These are phyloP conservation scores for Druon quercuslanigerum DNA, from an alignment of 1,140 invertebrate genomes.

Conservation along the genomic window DNA sequence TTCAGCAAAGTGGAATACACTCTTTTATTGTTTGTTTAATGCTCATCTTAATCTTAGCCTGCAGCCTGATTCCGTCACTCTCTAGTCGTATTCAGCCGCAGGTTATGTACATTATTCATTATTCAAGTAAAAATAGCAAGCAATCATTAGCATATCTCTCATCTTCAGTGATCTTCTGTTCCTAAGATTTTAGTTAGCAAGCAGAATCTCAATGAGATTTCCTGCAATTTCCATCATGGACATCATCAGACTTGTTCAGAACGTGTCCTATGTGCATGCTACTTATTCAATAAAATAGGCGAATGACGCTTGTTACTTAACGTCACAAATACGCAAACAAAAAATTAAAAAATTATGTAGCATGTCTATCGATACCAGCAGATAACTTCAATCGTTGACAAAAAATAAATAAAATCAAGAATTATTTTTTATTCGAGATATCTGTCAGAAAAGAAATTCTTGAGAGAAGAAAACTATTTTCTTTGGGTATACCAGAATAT, in stretches of 20 bases:
- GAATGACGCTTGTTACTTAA: neutral
- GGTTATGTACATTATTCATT: neutral
- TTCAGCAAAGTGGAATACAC: constrained; percentile 11
- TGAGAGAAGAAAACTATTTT: too few relatives aligned
- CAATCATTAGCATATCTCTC: constrained; percentile 22
- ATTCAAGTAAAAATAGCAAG: neutral
- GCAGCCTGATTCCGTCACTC: neutral
- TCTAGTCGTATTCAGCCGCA: neutral
- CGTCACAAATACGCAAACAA: too few relatives aligned
- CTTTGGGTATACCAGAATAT: too few relatives aligned
- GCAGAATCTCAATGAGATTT: neutral
- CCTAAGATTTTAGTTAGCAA: neutral
- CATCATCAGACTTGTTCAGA: neutral
- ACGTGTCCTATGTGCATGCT: neutral
- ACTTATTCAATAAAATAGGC: neutral
- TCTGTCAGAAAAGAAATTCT: too few relatives aligned
- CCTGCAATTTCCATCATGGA: neutral
- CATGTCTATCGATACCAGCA: too few relatives aligned
- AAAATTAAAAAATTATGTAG: too few relatives aligned
- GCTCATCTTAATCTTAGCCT: neutral
- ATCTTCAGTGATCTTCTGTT: neutral
- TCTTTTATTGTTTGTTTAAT: constrained; percentile 14
- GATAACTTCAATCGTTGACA: too few relatives aligned
- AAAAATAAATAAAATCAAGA: too few relatives aligned
- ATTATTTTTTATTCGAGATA: too few relatives aligned